phyloP scores from a whole-genome alignment of 2,797 vertebrate species.

The Neosalanx taihuensis region DNA sequence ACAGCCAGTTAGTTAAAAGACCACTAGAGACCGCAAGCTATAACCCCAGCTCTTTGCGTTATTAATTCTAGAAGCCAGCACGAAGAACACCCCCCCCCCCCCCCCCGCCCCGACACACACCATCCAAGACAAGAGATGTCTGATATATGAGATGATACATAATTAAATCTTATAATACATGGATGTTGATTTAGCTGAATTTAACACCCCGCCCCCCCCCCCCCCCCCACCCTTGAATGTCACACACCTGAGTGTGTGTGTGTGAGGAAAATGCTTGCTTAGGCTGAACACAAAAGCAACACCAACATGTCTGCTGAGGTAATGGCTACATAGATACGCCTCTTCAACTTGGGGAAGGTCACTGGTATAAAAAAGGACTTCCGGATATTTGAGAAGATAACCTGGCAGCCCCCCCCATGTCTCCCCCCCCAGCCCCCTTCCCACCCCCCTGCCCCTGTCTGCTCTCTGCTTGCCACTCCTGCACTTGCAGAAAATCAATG shows the following conservation, averaged over 20 bases:
- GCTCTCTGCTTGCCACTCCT: slow-evolving; percentile 64
- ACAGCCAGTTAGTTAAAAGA: background rate
- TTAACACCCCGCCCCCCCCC: slow-evolving; percentile 14
- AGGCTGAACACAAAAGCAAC: slow-evolving; percentile 43
- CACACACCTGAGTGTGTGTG: slow-evolving; percentile 12
- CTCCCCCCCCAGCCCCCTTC: slow-evolving; percentile 4
- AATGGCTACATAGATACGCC: slow-evolving; percentile 61
- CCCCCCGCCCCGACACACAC: background rate
- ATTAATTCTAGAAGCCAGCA: background rate
- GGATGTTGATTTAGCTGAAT: slow-evolving; percentile 34
- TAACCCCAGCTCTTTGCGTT: background rate
- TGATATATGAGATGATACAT: background rate
- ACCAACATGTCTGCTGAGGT: slow-evolving; percentile 57
- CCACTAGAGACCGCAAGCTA: slow-evolving; percentile 9
- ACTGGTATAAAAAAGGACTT: slow-evolving; percentile 61
- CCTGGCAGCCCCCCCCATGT: slow-evolving; percentile 52
- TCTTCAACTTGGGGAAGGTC: slow-evolving; percentile 70
- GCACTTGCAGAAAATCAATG: slow-evolving; percentile 71
- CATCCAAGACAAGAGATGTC: background rate
- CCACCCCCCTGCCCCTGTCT: slow-evolving; percentile 30
- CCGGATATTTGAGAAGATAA: slow-evolving; percentile 81
- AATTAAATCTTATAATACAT: background rate
- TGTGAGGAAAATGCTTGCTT: slow-evolving; percentile 37
- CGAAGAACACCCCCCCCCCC: background rate
- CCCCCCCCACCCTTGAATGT: background rate